These are phyloP conservation scores for Kryphioiulus occultus DNA, from an alignment of 2,888 invertebrate species.

Conservation along the genomic window DNA sequence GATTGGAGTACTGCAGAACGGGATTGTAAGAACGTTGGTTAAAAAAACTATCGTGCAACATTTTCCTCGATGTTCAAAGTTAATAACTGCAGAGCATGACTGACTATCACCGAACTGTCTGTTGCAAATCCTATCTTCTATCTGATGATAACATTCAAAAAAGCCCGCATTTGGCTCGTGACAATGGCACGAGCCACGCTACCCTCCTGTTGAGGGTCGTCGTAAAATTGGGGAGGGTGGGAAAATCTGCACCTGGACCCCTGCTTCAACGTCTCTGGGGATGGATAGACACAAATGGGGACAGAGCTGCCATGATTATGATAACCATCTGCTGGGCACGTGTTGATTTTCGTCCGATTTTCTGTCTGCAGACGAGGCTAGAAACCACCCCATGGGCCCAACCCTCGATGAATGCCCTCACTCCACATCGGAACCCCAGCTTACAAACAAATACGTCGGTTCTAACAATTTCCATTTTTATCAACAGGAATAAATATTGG, in stretches of 20 bases:
- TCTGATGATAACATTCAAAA: conserved; percentile 43
- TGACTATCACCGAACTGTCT: not conserved
- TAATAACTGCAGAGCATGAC: not conserved
- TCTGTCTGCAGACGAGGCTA: not conserved
- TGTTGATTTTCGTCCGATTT: not conserved
- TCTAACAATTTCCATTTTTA: not conserved
- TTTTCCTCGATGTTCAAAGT: not conserved
- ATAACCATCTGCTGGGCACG: conserved; percentile 12
- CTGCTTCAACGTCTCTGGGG: not conserved
- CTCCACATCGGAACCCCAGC: not conserved
- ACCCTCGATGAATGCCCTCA: conserved; percentile 5
- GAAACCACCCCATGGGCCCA: not conserved
- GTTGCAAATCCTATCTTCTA: not conserved
- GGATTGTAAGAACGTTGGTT: not conserved
- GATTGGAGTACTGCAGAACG: not conserved
- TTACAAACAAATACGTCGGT: not conserved
- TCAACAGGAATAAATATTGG: not conserved
- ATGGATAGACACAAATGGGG: not conserved
- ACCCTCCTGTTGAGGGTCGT: not conserved
- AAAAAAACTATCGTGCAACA: not conserved
- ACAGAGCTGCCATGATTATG: not conserved
- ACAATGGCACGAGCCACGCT: conserved; percentile 47
- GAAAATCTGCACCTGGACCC: conserved; percentile 41
- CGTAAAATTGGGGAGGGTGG: conserved; percentile 41
- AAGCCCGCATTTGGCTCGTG: conserved; percentile 42